A percentile compares a stretch with the other conserved stretches of the same genome.
Evolutionary conservation across 2,113 vertebrate species (phyloP).

Genomic region (Clupea harengus): DNA sequence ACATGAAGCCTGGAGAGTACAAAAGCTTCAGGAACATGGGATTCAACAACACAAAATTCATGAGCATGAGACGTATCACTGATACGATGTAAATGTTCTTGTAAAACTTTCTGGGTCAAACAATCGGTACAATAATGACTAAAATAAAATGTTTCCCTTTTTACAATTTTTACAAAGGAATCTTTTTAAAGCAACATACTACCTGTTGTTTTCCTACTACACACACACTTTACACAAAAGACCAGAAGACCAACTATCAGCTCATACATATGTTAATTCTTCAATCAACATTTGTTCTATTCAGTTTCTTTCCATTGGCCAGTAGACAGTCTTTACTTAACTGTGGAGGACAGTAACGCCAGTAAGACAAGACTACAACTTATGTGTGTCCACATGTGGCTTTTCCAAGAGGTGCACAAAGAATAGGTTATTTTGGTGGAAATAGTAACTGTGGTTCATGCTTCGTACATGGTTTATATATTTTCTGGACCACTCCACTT

Average conservation of each 20-base stretch:
- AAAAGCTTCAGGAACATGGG: slow-evolving; percentile 55
- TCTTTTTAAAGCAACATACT: background rate
- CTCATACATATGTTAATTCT: background rate
- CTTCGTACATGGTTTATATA: too few relatives aligned
- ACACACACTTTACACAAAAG: background rate
- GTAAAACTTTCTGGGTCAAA: slow-evolving; percentile 31
- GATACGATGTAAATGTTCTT: slow-evolving; percentile 51
- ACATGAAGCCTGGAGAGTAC: slow-evolving; percentile 54
- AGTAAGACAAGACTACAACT: too few relatives aligned
- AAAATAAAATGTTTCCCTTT: background rate
- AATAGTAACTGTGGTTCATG: too few relatives aligned
- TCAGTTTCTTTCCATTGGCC: too few relatives aligned
- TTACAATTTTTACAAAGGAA: background rate
- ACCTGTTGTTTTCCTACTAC: background rate
- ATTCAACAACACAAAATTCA: slow-evolving; percentile 43
- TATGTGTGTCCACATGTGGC: too few relatives aligned
- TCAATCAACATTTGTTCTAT: too few relatives aligned
- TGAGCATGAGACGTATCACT: slow-evolving; percentile 62
- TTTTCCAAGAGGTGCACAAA: too few relatives aligned
- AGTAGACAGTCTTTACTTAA: too few relatives aligned
- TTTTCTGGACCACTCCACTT: too few relatives aligned
- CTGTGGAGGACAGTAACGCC: too few relatives aligned
- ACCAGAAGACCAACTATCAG: background rate
- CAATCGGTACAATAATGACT: background rate
- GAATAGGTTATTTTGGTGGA: too few relatives aligned